Base-by-base conservation (phyloP, 2,797 vertebrate species). In the Synanceia verrucosa region DNA sequence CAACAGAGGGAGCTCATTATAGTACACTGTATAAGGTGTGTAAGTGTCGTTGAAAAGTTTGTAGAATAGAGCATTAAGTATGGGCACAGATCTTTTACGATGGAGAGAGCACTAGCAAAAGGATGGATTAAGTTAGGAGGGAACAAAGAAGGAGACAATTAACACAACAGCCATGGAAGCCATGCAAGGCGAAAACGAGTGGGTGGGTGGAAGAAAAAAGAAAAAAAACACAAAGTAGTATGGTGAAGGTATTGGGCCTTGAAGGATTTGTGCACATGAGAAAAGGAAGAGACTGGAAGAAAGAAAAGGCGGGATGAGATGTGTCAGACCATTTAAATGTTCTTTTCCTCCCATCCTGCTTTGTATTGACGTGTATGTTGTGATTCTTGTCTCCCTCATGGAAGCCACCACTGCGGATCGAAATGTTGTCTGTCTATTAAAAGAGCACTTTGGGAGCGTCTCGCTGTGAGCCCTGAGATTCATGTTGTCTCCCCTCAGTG, bases 361-460 rank as follows among this genome's bases (percentile, higher is more conserved):
- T 41, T 28, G 48, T 65, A 76, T 83, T 50, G 66, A 80, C 52
- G 39, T 87, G 59, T 82, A 59, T 83, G 84, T 79, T 83, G 80
- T 81, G 79, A 83, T 76, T 76, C 33, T 46, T 79, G 76, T 81
- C 73, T 70, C 70, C 28, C 41, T 63, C 70, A 85, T n/a, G 71
- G 69, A 70, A 86, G 70, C 86, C 47, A 46, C 76, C 7, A 21
- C 71, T 62, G 67, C 76, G 76, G 74, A 84, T 88, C 26, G 46
- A 90, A 87, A 76, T 83, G 82, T 75, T 72, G 76, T 78, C 78
- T 86, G 70, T 89, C 81, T 68, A 79, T 82, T 85, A 79, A 85
- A 86, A 53, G 65, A 78, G 57, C 76, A 65, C 77, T 84, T 65
- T 83, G 86, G 78, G 71, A 81, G 69, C 52, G 18, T 78, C 76